Conservation (phyloP, 2,113 vertebrate genomes). For the Saccopteryx bilineata region DNA sequence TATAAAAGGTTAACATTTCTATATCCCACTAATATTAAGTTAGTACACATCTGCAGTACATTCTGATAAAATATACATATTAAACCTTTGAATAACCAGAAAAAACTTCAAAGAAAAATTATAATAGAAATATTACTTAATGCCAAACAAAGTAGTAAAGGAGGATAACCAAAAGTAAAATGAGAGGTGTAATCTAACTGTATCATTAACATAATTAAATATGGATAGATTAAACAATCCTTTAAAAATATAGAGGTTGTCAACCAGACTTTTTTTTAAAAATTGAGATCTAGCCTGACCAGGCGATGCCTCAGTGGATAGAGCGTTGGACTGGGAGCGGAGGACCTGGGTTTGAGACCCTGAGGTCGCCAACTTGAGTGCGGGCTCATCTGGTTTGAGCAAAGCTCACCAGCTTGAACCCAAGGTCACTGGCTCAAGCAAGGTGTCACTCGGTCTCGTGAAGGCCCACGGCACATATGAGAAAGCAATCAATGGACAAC, state of each 20-base stretch:
- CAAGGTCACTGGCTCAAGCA: no score
- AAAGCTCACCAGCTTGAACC: no score
- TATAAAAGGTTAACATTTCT: not conserved
- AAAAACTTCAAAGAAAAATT: not conserved
- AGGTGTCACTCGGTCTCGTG: no score
- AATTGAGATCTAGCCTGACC: no score
- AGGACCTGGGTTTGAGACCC: no score
- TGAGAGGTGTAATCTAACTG: not conserved
- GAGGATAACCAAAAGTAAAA: not conserved
- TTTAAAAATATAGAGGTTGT: not conserved
- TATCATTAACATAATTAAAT: not conserved
- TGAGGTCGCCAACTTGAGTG: no score
- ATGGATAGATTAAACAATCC: not conserved
- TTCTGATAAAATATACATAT: not conserved
- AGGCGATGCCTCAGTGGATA: no score
- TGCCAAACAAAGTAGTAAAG: not conserved
- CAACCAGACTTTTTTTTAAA: not conserved
- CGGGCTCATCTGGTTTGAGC: no score
- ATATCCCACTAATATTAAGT: conserved; percentile 5
- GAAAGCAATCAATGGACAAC: no score
- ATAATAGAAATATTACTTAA: not conserved
- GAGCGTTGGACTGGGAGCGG: no score
- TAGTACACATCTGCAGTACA: not conserved
- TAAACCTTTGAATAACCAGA: not conserved
- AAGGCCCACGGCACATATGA: no score